phyloP scores from a whole-genome alignment of 2,888 invertebrate species.

The Acleris literana region DNA sequence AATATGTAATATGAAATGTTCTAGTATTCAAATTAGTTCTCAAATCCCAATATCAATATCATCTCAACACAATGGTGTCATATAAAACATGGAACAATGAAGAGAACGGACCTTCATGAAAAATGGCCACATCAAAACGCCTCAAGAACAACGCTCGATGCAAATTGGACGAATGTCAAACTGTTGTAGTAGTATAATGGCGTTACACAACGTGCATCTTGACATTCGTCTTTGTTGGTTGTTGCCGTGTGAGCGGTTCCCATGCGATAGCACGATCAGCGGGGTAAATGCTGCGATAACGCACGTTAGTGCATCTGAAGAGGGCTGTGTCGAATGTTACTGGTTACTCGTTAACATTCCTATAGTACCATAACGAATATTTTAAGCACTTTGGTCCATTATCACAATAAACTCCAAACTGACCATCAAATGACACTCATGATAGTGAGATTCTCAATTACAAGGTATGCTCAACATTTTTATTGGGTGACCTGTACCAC shows the following conservation, averaged over 20 bases:
- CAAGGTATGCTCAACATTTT: too few relatives aligned
- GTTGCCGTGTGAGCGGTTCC: constrained; percentile 71
- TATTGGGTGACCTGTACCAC: too few relatives aligned
- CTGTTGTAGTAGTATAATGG: constrained; percentile 50
- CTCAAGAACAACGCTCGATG: constrained; percentile 65
- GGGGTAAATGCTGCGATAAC: constrained; percentile 67
- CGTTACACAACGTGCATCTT: constrained; percentile 77
- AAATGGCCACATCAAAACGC: constrained; percentile 50
- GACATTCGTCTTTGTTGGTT: constrained; percentile 80
- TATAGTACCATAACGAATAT: too few relatives aligned
- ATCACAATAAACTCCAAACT: too few relatives aligned
- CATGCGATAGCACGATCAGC: constrained; percentile 64
- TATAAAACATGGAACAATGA: constrained; percentile 47
- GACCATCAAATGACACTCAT: too few relatives aligned
- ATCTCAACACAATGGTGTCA: constrained; percentile 29
- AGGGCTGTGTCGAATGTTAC: constrained; percentile 32
- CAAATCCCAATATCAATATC: constrained; percentile 27
- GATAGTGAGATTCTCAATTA: too few relatives aligned
- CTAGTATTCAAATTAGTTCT: constrained; percentile 13
- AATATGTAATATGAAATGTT: constrained; percentile 26
- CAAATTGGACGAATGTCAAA: constrained; percentile 70
- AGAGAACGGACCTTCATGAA: constrained; percentile 52
- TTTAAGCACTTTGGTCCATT: too few relatives aligned
- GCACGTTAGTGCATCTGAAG: constrained; percentile 53
- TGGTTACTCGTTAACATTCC: background rate